Percentiles rank a stretch among this genome's conserved stretches.
Evolutionary conservation across 2,113 vertebrate species (phyloP).

Genomic region (Chrysemys picta): DNA sequence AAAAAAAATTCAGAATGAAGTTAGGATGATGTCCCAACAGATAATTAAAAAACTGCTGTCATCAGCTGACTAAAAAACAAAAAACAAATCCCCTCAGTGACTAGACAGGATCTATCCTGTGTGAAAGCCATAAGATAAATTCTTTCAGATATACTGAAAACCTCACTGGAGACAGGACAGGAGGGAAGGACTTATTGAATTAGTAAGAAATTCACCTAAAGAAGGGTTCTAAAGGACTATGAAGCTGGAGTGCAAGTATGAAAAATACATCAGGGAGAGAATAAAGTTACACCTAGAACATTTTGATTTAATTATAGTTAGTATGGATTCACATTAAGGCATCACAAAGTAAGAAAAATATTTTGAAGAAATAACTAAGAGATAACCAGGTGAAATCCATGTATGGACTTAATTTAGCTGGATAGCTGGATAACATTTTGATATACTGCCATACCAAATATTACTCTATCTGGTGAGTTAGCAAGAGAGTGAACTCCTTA

Average conservation of each 20-base stretch:
- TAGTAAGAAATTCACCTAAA: neutral
- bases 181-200: neutral
- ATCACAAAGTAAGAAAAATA: neutral
- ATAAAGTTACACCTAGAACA: neutral
- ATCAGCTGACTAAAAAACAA: neutral
- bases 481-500: neutral
- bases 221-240: neutral
- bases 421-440: neutral
- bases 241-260: neutral
- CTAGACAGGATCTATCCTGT: neutral
- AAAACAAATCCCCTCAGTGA: neutral
- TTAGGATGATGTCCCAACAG: neutral
- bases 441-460: neutral
- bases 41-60: neutral
- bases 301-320: neutral
- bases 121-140: neutral
- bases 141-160: neutral
- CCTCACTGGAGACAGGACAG: neutral
- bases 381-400: fast-evolving
- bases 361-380: neutral
- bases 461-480: neutral
- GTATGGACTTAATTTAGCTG: neutral
- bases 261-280: no score
- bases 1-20: neutral
- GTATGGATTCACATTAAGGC: neutral